Evolutionary conservation across 2,797 vertebrate species (phyloP).

Genomic region (Rhinichthys osculus): DNA sequence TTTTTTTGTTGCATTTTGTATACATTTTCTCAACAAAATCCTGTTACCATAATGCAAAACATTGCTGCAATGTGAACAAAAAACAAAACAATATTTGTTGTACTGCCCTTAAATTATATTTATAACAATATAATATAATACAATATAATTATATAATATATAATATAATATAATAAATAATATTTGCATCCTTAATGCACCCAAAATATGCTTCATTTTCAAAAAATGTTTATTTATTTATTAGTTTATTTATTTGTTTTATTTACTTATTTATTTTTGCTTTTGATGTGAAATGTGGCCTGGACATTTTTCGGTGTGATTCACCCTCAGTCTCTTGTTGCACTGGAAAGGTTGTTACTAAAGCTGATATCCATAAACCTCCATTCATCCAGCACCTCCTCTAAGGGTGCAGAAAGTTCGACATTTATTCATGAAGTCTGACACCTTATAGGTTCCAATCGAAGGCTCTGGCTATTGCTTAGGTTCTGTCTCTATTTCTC

Average conservation of each 20-base stretch:
- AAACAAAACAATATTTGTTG: background rate
- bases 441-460: conserved; percentile 27
- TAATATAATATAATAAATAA: background rate
- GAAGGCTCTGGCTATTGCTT: background rate
- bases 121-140: too few species aligned
- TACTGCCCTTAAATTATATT: background rate
- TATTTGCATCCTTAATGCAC: background rate
- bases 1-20: background rate
- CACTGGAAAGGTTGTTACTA: background rate
- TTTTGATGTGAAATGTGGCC: background rate
- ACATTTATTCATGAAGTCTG: conserved; percentile 40
- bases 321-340: background rate
- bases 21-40: background rate
- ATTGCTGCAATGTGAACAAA: background rate
- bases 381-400: background rate
- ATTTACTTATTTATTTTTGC: background rate
- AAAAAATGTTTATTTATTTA: background rate
- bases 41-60: background rate
- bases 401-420: background rate
- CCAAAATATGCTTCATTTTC: background rate
- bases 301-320: background rate
- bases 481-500: conserved; percentile 16
- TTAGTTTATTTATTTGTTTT: background rate
- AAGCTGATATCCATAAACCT: background rate
- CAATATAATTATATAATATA: too few species aligned